Evolutionary conservation across 2,888 invertebrate genomes (phyloP).

Genomic region (Sericinus montela): DNA sequence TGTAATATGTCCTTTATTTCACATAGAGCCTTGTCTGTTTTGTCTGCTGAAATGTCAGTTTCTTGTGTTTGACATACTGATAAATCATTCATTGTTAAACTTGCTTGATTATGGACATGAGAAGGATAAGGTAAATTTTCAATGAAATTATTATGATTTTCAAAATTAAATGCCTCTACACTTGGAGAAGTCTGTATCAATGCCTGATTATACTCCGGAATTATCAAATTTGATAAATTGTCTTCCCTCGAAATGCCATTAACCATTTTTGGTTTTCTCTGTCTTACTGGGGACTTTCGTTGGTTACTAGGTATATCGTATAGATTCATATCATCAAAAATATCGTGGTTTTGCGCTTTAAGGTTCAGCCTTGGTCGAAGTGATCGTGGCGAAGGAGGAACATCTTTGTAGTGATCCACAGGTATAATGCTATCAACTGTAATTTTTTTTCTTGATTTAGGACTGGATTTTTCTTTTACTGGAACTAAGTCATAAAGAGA

Average conservation of each 20-base stretch:
- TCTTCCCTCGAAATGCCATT: conserved; percentile 17
- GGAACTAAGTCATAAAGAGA: conserved; percentile 61
- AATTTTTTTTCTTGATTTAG: conserved; percentile 55
- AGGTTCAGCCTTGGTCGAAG: conserved; percentile 58
- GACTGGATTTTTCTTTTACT: conserved; percentile 65
- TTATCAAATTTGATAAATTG: neutral
- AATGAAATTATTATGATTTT: conserved; percentile 30
- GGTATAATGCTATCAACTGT: conserved; percentile 37
- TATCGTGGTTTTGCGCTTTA: conserved; percentile 47
- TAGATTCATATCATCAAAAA: conserved; percentile 38
- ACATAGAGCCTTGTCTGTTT: conserved; percentile 59
- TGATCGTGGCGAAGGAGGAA: conserved; percentile 62
- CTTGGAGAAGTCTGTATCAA: conserved; percentile 2
- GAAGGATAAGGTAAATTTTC: conserved; percentile 33
- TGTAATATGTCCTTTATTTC: conserved; percentile 69
- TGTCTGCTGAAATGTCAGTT: conserved; percentile 39
- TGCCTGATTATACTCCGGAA: conserved; percentile 6
- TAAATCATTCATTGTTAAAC: conserved; percentile 31
- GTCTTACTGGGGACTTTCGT: neutral
- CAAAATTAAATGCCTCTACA: conserved; percentile 22
- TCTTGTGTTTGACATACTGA: conserved; percentile 47
- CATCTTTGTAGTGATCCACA: conserved; percentile 49
- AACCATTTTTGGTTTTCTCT: conserved; percentile 16
- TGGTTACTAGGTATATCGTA: neutral
- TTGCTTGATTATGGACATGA: conserved; percentile 31